Percentiles rank a stretch among this genome's conserved stretches.
Evolutionary conservation across 2,888 invertebrate genomes (phyloP).

Genomic region (Tipula helvola): DNA sequence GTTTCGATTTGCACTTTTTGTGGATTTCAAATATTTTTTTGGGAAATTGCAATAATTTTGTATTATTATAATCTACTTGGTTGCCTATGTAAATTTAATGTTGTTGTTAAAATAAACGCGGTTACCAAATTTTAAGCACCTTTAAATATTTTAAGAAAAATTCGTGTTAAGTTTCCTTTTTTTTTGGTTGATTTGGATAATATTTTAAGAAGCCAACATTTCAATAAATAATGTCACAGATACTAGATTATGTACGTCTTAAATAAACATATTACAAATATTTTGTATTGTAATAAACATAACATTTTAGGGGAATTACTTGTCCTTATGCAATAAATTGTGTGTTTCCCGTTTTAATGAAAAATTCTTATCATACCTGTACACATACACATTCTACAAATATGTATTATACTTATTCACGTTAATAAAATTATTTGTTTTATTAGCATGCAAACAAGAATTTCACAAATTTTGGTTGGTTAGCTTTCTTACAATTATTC

Average conservation of each 20-base stretch:
- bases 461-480: background rate
- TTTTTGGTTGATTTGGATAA: background rate
- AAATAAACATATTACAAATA: background rate
- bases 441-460: background rate
- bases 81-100: background rate
- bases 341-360: background rate
- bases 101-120: background rate
- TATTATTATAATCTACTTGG: background rate
- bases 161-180: background rate
- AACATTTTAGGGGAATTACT: background rate
- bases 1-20: background rate
- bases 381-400: background rate
- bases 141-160: background rate
- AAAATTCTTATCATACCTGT: background rate
- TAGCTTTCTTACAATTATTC: background rate
- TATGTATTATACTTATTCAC: background rate
- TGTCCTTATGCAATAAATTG: background rate
- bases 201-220: background rate
- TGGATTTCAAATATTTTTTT: background rate
- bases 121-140: background rate
- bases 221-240: background rate
- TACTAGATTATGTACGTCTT: background rate
- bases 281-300: background rate
- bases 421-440: background rate
- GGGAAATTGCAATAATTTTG: background rate